Evolutionary conservation across 2,888 invertebrate genomes (phyloP), one percentile per base, ranked within the genome.

Genomic region (Invenusta paracnida): DNA sequence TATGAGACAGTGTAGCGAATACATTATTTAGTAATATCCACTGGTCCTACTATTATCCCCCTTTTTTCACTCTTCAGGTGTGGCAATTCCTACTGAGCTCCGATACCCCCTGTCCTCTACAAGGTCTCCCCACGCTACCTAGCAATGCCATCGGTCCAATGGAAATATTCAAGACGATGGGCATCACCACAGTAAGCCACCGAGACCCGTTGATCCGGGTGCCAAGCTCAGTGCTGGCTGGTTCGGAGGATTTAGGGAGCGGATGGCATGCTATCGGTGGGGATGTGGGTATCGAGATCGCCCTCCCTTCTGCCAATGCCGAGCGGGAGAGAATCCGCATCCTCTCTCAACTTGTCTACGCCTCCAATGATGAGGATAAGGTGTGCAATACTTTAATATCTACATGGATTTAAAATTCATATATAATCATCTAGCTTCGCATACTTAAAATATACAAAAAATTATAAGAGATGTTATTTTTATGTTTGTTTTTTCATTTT

Each of bases 201-300:
- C 30, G 27, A 1, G 84, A 84, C 27, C 84, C 84, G 2, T 25
- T 84, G 25, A 84, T 84, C 48, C 84, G 84, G 5, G 31, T 84
- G 28, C 84, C 84, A 2, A 73, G 73, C 27, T 73, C 73, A 2
- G 73, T 73, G 2, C 5, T 73, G 11, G 73, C 17, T 25, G 73
- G 73, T 23, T 73, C 73, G 11, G 73, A 73, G 73, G 73, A 73
- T 73, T 23, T 73, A 2, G 73, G 73, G 27, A 13, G 11, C 23
- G 73, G 73, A 5, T 73, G 73, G 73, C 73, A 73, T 23, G 23
- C 23, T 25, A 5, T 13, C 17, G 73, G 73, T 23, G 73, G 73
- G 2, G 73, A 73, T 73, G 73, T 73, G 73, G 73, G 73, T 5
- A 23, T 73, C 17, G 11, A 73, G 27, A 5, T 73, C 17, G 23